phyloP scores from a whole-genome alignment of 2,888 invertebrate genomes.

The Catotricha subobsoleta region DNA sequence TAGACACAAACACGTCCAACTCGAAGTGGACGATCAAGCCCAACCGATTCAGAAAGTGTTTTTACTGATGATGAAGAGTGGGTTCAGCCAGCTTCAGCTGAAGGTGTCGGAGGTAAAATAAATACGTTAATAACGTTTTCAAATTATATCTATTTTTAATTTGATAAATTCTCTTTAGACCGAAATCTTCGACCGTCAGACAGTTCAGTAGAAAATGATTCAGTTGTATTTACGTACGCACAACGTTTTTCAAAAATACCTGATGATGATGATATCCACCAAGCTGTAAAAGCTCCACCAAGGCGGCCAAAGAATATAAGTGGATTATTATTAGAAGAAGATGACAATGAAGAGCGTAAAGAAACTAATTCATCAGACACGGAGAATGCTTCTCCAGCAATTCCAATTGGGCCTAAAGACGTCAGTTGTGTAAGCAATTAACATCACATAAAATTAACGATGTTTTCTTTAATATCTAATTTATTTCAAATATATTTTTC shows the following conservation, averaged over 20 bases:
- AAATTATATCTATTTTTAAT: conserved; percentile 3
- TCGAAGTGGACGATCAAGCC: conserved; percentile 31
- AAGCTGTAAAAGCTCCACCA: conserved; percentile 35
- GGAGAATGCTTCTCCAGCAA: conserved; percentile 29
- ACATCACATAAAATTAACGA: neutral
- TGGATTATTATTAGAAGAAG: conserved; percentile 21
- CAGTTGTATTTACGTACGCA: conserved; percentile 34
- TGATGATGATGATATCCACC: conserved; percentile 15
- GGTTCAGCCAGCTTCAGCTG: conserved; percentile 30
- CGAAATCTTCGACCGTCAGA: conserved; percentile 35
- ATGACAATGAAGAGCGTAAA: conserved; percentile 25
- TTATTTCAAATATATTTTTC: neutral
- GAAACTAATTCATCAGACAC: conserved; percentile 29
- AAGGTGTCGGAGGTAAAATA: conserved; percentile 14
- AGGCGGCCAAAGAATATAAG: conserved; percentile 51
- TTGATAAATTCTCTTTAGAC: conserved; percentile 16
- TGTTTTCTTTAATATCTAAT: neutral
- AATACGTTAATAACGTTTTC: neutral
- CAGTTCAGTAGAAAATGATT: conserved; percentile 37
- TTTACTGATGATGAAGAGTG: conserved; percentile 54
- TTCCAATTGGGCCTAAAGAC: conserved; percentile 22
- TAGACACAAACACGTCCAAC: conserved; percentile 20
- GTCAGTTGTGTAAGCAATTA: conserved; percentile 1
- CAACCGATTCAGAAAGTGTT: conserved; percentile 50
- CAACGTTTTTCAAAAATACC: conserved; percentile 39